phyloP scores from a whole-genome alignment of 1,140 invertebrate genomes.

The Aradophagus sp. region DNA sequence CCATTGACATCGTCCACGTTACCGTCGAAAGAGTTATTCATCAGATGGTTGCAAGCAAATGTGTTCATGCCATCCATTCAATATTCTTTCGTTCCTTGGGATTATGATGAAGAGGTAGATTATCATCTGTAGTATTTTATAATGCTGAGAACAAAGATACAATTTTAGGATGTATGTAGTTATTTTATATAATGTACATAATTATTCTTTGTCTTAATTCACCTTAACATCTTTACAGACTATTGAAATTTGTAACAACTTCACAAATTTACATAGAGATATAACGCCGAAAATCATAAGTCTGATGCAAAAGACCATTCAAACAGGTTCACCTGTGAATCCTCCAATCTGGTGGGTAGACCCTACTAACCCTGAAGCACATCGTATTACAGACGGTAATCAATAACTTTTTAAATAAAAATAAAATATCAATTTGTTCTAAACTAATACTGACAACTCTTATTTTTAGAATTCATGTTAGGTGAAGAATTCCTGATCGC shows the following conservation, averaged over 20 bases:
- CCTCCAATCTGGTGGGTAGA: slow-evolving; percentile 95
- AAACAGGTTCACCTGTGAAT: slow-evolving; percentile 84
- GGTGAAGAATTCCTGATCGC: slow-evolving; percentile 91
- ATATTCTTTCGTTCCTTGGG: slow-evolving; percentile 92
- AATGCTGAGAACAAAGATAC: too few relatives aligned
- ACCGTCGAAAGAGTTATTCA: slow-evolving; percentile 86
- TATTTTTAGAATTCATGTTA: slow-evolving; percentile 84
- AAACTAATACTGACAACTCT: neutral
- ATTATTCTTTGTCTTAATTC: too few relatives aligned
- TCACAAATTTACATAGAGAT: slow-evolving; percentile 81
- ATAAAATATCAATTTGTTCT: too few relatives aligned
- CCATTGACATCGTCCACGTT: slow-evolving; percentile 66
- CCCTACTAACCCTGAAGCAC: slow-evolving; percentile 80
- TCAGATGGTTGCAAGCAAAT: slow-evolving; percentile 92
- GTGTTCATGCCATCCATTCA: slow-evolving; percentile 91
- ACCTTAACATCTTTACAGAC: too few relatives aligned
- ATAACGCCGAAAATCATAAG: slow-evolving; percentile 79
- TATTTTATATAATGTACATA: neutral
- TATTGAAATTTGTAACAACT: slow-evolving; percentile 79
- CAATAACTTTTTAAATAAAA: too few relatives aligned
- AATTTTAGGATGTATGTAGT: too few relatives aligned
- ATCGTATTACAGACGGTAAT: slow-evolving; percentile 80
- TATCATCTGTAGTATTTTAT: slow-evolving; percentile 7
- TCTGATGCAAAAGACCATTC: slow-evolving; percentile 77
- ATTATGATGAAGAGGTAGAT: slow-evolving; percentile 82